phyloP scores from a whole-genome alignment of 2,888 invertebrate genomes.

The Sympetrum striolatum region DNA sequence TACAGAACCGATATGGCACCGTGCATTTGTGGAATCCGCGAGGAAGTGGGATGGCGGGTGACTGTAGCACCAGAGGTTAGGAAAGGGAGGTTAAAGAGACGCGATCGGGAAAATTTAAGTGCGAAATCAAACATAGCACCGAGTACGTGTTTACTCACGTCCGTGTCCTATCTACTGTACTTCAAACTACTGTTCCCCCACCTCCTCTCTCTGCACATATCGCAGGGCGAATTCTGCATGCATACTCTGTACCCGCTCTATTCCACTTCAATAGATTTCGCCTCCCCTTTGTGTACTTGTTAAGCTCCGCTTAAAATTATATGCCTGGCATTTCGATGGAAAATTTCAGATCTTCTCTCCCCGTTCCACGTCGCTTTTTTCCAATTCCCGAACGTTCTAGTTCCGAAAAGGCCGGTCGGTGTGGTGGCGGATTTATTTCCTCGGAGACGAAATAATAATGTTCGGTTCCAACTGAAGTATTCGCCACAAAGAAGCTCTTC shows the following conservation, averaged over 20 bases:
- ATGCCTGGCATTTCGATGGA: background rate
- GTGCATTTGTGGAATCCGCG: background rate
- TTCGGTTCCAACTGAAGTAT: background rate
- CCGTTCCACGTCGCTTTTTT: background rate
- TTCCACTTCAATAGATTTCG: conserved; percentile 14
- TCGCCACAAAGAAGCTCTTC: background rate
- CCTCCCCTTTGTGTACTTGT: conserved; percentile 2
- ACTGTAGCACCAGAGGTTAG: background rate
- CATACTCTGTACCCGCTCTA: background rate
- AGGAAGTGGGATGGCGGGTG: background rate
- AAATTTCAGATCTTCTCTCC: background rate
- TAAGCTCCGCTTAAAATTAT: conserved; percentile 24
- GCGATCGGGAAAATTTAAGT: background rate
- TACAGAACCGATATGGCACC: background rate
- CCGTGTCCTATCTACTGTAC: background rate
- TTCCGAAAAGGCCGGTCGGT: background rate
- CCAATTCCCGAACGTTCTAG: background rate
- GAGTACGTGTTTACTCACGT: background rate
- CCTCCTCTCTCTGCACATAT: background rate
- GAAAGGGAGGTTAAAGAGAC: background rate
- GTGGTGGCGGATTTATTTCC: background rate
- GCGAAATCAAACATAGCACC: background rate
- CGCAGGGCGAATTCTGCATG: background rate
- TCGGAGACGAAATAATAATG: background rate
- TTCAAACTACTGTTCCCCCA: background rate